Percentiles rank a stretch among this genome's conserved stretches.
Evolutionary conservation across 2,797 vertebrate genomes (phyloP).

Genomic region (Gymnopithys bicolor): DNA sequence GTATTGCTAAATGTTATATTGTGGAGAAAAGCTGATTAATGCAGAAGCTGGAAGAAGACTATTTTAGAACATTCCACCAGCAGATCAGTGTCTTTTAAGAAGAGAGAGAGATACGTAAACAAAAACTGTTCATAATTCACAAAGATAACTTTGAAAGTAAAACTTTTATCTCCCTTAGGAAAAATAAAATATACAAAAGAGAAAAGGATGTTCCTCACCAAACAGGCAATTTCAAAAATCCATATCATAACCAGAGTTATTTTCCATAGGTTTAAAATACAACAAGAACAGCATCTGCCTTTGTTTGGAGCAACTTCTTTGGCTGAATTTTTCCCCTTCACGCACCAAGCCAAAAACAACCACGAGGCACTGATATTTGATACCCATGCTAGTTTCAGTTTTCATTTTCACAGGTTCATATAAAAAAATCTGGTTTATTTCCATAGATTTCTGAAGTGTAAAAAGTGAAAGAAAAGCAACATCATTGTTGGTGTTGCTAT

Average conservation of each 20-base stretch:
- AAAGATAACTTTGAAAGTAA: neutral
- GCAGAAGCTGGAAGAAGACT: neutral
- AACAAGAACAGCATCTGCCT: neutral
- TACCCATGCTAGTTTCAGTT: neutral
- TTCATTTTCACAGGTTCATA: neutral
- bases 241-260: neutral
- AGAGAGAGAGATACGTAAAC: neutral
- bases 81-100: neutral
- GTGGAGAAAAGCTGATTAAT: neutral
- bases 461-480: neutral
- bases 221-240: neutral
- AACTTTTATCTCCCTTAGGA: neutral
- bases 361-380: neutral
- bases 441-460: neutral
- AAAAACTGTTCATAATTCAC: neutral
- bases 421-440: neutral
- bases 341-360: neutral
- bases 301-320: neutral
- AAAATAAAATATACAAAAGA: neutral
- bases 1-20: neutral
- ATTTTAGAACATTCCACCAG: neutral
- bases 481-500: neutral
- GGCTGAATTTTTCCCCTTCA: neutral
- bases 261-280: neutral
- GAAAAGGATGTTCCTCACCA: neutral